Evolutionary conservation across 1,140 invertebrate genomes (phyloP), one percentile per base, ranked within the genome.

Genomic region (Lepidurus arcticus): DNA sequence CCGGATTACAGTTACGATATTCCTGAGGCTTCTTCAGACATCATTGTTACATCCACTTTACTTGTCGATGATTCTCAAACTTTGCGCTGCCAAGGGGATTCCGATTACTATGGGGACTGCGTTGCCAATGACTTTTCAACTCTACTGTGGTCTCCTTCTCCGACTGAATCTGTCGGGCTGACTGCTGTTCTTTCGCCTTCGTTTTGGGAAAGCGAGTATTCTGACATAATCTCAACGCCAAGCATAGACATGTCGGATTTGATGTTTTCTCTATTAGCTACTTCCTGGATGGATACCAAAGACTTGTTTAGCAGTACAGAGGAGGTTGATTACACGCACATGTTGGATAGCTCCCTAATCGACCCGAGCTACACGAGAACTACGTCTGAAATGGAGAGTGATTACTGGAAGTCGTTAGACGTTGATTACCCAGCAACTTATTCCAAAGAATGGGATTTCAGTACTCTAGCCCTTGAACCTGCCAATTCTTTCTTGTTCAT

Each of bases 231-330:
- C 8, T 16, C 53, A 16, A 65, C 53, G 7, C 53, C 9, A 65
- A 65, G 53, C 13, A 65, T 65, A n/a, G 53, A 65, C 53, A 21
- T 65, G 21, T 65, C 53, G 6, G 53, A 65, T 7, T 65, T 65
- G 16, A 9, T 65, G 16, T 11, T 16, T 11, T 65, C 53, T 21
- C 16, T 65, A 13, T 65, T 65, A 7, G 13, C 13, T n/a, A 65
- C 16, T 21, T 21, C 53, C 13, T 65, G 16, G 21, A 4, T 16
- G 9, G 53, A 16, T 21, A 65, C n/a, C 21, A 21, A 21, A 21
- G 53, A 65, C 13, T 9, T 65, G 53, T 65, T 65, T 65, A 65
- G 53, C 21, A 65, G 53, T 65, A 65, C 53, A 13, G 53, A 65
- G 6, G 53, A 16, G 6, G 53, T 65, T 13, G 53, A 65, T 65